Evolutionary conservation across 2,888 invertebrate species (phyloP).

Genomic region (Patella ulyssiponensis): DNA sequence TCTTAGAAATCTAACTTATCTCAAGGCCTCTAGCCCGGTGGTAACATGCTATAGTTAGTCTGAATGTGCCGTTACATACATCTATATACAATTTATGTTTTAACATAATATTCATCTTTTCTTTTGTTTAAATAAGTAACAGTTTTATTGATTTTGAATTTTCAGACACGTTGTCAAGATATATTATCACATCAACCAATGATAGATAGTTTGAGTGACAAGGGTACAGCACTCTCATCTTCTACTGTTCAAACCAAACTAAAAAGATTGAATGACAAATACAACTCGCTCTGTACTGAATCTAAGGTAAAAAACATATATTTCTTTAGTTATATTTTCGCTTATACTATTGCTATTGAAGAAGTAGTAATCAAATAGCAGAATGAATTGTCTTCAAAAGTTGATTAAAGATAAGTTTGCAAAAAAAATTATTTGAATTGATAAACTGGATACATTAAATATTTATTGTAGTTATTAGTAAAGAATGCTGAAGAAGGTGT

Average conservation of each 20-base stretch:
- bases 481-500: conserved; percentile 60
- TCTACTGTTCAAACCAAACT: conserved; percentile 91
- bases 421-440: background rate
- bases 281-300: conserved; percentile 88
- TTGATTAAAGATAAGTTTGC: background rate
- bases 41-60: no score
- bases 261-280: conserved; percentile 88
- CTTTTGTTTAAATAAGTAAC: no score
- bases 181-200: conserved; percentile 91
- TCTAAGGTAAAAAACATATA: conserved; percentile 77
- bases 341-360: background rate
- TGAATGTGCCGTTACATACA: no score
- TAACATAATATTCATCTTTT: no score
- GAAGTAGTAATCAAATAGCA: background rate
- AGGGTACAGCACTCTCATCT: conserved; percentile 90
- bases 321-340: no score
- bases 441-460: no score
- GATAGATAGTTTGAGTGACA: conserved; percentile 92
- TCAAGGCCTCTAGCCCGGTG: no score
- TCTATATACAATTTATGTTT: no score
- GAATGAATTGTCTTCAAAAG: background rate
- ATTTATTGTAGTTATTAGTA: conserved; percentile 26
- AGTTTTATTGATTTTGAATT: background rate
- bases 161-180: conserved; percentile 85
- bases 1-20: no score